These are phyloP conservation scores for Cottus gobio DNA, from an alignment of 2,113 vertebrate species.

Conservation along the genomic window DNA sequence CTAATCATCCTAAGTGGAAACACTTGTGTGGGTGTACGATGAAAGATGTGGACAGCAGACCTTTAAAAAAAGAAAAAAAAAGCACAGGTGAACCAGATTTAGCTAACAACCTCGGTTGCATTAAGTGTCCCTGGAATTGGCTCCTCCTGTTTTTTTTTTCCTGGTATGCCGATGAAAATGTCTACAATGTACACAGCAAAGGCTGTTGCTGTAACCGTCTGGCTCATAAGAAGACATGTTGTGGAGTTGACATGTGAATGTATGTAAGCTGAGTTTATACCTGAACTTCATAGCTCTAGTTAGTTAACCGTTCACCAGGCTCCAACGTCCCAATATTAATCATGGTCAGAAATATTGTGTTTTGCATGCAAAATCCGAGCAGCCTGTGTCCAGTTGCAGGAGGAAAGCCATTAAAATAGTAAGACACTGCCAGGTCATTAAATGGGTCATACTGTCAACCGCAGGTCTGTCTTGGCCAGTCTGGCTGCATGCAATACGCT, in stretches of 20 bases:
- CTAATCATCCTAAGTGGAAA: background rate
- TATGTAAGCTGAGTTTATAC: background rate
- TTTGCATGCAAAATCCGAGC: background rate
- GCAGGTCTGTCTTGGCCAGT: slow-evolving; percentile 18
- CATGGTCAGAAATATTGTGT: background rate
- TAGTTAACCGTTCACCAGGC: background rate
- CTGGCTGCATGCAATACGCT: background rate
- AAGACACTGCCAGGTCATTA: slow-evolving; percentile 33
- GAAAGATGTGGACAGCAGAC: background rate
- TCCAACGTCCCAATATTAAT: background rate
- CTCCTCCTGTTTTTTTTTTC: background rate
- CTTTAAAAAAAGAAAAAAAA: background rate
- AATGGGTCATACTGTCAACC: slow-evolving; percentile 36
- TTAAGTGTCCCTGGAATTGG: background rate
- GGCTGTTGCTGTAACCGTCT: background rate
- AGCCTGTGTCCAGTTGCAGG: background rate
- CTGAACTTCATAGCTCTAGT: background rate
- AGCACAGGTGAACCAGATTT: background rate
- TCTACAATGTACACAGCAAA: background rate
- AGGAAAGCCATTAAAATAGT: slow-evolving; percentile 23
- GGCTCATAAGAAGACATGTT: background rate
- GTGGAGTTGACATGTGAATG: slow-evolving; percentile 1
- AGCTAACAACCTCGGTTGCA: background rate
- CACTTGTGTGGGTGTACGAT: background rate
- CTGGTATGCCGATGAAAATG: background rate